Percentiles rank a stretch among this genome's conserved stretches.
phyloP scores from a whole-genome alignment of 2,797 vertebrate genomes.

The Rhincodon typus region DNA sequence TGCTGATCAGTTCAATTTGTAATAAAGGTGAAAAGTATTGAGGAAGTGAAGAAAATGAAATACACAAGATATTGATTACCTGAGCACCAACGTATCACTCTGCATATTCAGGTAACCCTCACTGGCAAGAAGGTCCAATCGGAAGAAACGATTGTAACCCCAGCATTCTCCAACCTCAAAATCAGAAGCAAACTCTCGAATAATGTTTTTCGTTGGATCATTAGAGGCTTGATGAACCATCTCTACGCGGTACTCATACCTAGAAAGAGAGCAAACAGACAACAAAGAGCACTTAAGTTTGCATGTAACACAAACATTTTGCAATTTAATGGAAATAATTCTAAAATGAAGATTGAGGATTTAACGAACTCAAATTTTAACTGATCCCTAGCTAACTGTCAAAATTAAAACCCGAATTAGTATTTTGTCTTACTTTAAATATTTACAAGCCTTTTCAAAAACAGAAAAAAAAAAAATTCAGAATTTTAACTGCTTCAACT shows the following conservation, averaged over 20 bases:
- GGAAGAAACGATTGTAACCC: constrained; percentile 98
- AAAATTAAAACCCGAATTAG: neutral
- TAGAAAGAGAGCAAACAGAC: constrained; percentile 47
- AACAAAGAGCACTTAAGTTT: constrained; percentile 35
- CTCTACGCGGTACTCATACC: constrained; percentile 95
- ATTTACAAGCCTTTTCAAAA: neutral
- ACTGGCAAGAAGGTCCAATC: constrained; percentile 88
- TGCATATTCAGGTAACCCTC: constrained; percentile 94
- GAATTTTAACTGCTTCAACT: neutral
- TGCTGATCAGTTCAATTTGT: neutral
- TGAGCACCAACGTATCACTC: constrained; percentile 89
- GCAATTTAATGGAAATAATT: neutral
- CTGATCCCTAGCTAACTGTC: neutral
- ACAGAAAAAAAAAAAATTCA: neutral
- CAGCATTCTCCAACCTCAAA: constrained; percentile 97
- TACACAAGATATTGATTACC: constrained; percentile 57
- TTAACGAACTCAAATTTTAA: neutral
- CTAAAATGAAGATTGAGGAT: neutral
- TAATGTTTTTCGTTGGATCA: constrained; percentile 94
- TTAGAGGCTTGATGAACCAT: constrained; percentile 98
- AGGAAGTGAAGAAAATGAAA: neutral
- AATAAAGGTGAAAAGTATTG: neutral
- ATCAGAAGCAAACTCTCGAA: constrained; percentile 93
- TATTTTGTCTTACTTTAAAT: neutral
- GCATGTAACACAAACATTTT: neutral